Base-by-base conservation (phyloP, 2,113 vertebrate species). In the Sitta europaea region DNA sequence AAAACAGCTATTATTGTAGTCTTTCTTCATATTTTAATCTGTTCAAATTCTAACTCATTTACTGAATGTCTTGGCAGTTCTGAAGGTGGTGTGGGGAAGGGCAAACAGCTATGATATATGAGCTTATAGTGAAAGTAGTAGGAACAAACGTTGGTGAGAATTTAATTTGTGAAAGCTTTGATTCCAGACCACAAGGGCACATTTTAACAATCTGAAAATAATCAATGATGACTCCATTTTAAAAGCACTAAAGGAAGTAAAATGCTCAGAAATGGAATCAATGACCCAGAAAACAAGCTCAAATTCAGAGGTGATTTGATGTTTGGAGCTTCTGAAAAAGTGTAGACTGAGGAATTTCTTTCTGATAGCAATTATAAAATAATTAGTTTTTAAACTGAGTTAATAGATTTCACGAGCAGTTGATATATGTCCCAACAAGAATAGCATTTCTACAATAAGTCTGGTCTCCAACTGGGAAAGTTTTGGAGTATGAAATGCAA, bases 231-330 rank as follows among this genome's bases (percentile, higher is more conserved):
- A 88, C 75, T 95, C 68, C 54, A 63, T 96, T 96, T 80, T 66
- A 57, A 75, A 88, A 86, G 35, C 54, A 95, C 85, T 94, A 70
- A 97, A 95, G 88, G 95, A 94, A 92, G 57, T 31, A 82, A 92
- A 92, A 86, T 88, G 57, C 62, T 90, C 40, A 88, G 78, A 76
- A 96, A 91, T 57, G 1, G 79, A 81, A 95, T 65, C 55, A 4
- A 67, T 92, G 86, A 91, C 87, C 86, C 85, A 24, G 75, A 97
- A 97, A 97, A 97, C 40, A 84, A 92, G 38, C 40, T 95, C 47
- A 74, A 29, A 88, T 92, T 93, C 61, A 55, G 54, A 89, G 79
- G 77, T 72, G 66, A 57, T 73, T 89, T 53, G 27, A 74, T 89
- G 35, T 91, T 94, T 73, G 58, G 57, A 92, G 84, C 59, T 92